Evolutionary conservation across 2,113 vertebrate genomes (phyloP).

Genomic region (Spea bombifrons): DNA sequence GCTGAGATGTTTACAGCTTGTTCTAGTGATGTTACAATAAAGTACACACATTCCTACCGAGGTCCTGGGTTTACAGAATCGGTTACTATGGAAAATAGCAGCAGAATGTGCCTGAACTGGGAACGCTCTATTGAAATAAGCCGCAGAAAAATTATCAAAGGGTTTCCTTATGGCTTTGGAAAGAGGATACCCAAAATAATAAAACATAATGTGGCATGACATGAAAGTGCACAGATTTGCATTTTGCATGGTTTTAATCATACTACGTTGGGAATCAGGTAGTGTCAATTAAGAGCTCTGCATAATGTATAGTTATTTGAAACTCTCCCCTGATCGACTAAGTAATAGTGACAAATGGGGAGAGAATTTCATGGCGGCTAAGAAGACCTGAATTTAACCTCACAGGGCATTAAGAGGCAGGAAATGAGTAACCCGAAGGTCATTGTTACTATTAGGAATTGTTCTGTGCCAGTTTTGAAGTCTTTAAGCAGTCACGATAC

Average conservation of each 20-base stretch:
- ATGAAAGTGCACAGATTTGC: conserved; percentile 45
- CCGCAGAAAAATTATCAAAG: conserved; percentile 44
- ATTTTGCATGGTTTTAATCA: conserved; percentile 42
- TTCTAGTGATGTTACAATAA: background rate
- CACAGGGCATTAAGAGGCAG: conserved; percentile 39
- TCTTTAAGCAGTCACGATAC: conserved; percentile 14
- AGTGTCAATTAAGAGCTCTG: conserved; percentile 42
- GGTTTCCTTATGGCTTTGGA: conserved; percentile 33
- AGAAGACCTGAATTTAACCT: conserved; percentile 45
- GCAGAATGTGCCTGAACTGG: conserved; percentile 30
- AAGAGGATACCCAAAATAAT: conserved; percentile 45
- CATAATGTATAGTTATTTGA: conserved; percentile 43
- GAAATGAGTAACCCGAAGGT: conserved; percentile 46
- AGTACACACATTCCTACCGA: conserved; percentile 4
- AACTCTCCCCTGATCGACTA: conserved; percentile 47
- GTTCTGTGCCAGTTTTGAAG: conserved; percentile 14
- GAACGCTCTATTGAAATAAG: conserved; percentile 36
- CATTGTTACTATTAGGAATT: conserved; percentile 16
- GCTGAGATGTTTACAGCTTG: background rate
- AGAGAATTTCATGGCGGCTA: conserved; percentile 47
- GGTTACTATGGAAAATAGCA: conserved; percentile 33
- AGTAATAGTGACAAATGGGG: conserved; percentile 48
- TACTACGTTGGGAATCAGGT: conserved; percentile 42
- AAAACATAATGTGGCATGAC: conserved; percentile 48
- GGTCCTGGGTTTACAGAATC: conserved; percentile 25